Conservation (phyloP, 1,140 invertebrate species). For the Limonius californicus region DNA sequence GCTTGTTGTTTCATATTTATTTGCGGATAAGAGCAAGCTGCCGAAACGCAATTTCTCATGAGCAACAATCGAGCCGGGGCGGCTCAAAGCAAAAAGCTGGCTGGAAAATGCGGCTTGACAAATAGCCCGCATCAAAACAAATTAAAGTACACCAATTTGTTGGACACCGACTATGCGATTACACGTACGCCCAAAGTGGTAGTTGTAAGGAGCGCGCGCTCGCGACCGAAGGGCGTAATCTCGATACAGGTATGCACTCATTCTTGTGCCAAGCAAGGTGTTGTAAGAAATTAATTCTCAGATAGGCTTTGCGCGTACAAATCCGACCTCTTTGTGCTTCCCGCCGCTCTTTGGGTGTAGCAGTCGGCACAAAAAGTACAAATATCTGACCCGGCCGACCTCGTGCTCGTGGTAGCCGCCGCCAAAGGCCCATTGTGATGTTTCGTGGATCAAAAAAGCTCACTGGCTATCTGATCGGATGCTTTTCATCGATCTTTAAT, state of each 20-base stretch:
- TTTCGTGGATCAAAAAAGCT: too few relatives aligned
- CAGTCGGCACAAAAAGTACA: neutral
- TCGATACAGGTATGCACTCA: neutral
- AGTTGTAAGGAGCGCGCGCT: neutral
- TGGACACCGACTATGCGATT: neutral
- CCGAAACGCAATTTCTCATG: neutral
- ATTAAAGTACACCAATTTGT: neutral
- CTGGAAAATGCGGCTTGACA: neutral
- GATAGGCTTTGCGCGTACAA: neutral
- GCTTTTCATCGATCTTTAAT: too few relatives aligned
- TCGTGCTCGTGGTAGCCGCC: neutral
- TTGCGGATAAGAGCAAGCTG: neutral
- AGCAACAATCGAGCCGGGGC: neutral
- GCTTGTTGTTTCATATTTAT: too few relatives aligned
- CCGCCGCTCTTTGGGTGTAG: neutral
- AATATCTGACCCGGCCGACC: neutral
- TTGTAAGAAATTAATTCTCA: conserved; percentile 15
- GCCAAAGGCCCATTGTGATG: neutral
- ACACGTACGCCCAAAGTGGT: neutral
- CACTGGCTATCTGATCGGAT: too few relatives aligned
- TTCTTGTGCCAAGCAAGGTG: conserved; percentile 8
- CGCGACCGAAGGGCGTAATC: neutral
- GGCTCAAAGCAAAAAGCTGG: neutral
- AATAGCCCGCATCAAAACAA: conserved; percentile 1
- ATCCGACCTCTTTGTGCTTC: neutral